Evolutionary conservation across 1,140 invertebrate genomes (phyloP).

Genomic region (Drosophila setifemur): DNA sequence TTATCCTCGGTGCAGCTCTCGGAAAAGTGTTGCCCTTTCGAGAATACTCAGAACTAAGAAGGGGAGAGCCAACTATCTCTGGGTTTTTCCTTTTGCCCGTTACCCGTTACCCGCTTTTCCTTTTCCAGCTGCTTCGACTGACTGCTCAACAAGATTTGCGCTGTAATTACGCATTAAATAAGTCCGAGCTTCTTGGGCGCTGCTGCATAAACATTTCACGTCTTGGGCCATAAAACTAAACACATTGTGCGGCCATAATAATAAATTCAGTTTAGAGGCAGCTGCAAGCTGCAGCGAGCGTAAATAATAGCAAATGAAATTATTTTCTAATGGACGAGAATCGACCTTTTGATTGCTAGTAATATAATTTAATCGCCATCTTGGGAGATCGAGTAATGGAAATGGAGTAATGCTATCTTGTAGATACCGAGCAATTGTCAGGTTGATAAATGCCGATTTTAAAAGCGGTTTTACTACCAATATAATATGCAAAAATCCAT

Average conservation of each 20-base stretch:
- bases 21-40: constrained; percentile 31
- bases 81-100: too few relatives aligned
- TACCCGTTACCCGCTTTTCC: background rate
- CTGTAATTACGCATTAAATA: constrained; percentile 79
- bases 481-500: too few relatives aligned
- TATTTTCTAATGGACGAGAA: constrained; percentile 32
- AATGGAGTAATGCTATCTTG: background rate
- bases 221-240: constrained; percentile 73
- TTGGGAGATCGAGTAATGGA: background rate
- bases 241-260: constrained; percentile 70
- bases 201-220: constrained; percentile 60
- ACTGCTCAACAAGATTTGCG: constrained; percentile 58
- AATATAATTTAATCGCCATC: constrained; percentile 16
- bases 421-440: background rate
- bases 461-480: too few relatives aligned
- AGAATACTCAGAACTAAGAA: constrained; percentile 16
- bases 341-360: constrained; percentile 46
- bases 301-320: constrained; percentile 40
- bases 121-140: constrained; percentile 21
- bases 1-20: too few relatives aligned
- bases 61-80: constrained; percentile 17
- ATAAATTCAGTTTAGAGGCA: constrained; percentile 63
- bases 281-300: constrained; percentile 33
- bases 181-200: constrained; percentile 21
- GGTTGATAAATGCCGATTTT: too few relatives aligned